Base-by-base conservation (phyloP, 2,797 vertebrate genomes). In the Cossypha polioptera region DNA sequence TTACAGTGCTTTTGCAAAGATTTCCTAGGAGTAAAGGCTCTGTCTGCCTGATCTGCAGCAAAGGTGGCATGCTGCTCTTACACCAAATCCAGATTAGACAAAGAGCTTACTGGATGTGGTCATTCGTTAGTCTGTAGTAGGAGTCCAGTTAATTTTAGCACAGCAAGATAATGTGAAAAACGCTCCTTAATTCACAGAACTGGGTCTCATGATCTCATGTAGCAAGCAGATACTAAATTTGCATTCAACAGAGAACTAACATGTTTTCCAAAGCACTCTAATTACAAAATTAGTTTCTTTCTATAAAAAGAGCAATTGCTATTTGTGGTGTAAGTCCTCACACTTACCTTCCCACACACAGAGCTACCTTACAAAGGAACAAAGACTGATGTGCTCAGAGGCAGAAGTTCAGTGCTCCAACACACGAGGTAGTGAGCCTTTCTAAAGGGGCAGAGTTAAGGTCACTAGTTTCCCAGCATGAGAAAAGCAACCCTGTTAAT, bases 371-470 rank as follows among this genome's bases (percentile, higher is more conserved):
- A 45, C 24, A 83, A 78, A 91, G 69, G 45, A 75, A 73, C 19
- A 75, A 66, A 90, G 55, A 55, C 40, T 13, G 58, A 45, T 33
- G 31, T 13, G 50, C 55, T 84, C 53, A 82, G 75, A 86, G 51
- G 38, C 57, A 83, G 1, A 5, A 88, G 31, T 66, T 84, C 82
- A 73, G 69, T n/a, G 66, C 25, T 83, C 65, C 66, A 72, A 55
- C 40, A 73, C 33, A 54, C 12, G 53, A 42, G 0, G 1, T 1
- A 83, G 35, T 40, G 76, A 82, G 38, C 35, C 57, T 29, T 90
- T 84, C 55, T 50, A 35, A 50, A 83, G 84, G 68, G 85, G 73
- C 78, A 96, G 82, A 95, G 92, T 91, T 90, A 94, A 92, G 79
- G 79, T 91, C 76, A 59, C 59, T 86, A 76, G 59, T 53, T 92